Evolutionary conservation across 2,113 vertebrate genomes (phyloP).

Genomic region (Cichladusa arquata): DNA sequence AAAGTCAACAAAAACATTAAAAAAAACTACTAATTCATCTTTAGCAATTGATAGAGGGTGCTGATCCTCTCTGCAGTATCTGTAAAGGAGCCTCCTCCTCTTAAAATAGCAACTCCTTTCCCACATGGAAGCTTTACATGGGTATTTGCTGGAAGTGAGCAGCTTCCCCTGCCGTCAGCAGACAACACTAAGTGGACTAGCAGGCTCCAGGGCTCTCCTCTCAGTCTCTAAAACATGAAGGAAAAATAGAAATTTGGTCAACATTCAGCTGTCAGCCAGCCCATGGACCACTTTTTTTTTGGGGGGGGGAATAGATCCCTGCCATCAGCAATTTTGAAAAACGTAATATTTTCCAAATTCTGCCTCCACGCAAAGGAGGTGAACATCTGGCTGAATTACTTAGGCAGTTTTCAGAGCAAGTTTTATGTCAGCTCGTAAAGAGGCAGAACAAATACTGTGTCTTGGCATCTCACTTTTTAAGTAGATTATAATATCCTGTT

Average conservation of each 20-base stretch:
- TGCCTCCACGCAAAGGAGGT: slow-evolving; percentile 66
- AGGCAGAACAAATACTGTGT: slow-evolving; percentile 39
- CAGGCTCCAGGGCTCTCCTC: slow-evolving; percentile 42
- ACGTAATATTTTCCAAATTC: slow-evolving; percentile 75
- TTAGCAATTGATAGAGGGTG: not conserved
- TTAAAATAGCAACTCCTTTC: slow-evolving; percentile 43
- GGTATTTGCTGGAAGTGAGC: not conserved
- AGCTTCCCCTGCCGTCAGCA: not conserved
- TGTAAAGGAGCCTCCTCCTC: slow-evolving; percentile 13
- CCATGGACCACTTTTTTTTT: slow-evolving; percentile 8
- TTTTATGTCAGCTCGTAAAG: slow-evolving; percentile 70
- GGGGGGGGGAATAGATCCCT: not conserved
- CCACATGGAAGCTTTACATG: not conserved
- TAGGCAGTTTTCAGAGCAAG: slow-evolving; percentile 65
- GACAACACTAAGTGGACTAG: slow-evolving; percentile 36
- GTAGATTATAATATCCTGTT: not conserved
- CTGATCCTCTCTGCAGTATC: slow-evolving; percentile 30
- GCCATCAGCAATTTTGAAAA: slow-evolving; percentile 66
- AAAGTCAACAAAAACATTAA: not conserved
- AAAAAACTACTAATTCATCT: not conserved
- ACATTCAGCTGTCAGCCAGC: slow-evolving; percentile 39
- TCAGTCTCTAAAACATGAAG: slow-evolving; percentile 37
- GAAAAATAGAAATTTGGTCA: slow-evolving; percentile 46
- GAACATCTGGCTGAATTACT: slow-evolving; percentile 79
- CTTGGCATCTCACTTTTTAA: not conserved